Conservation (phyloP, 2,888 invertebrate species). For the Sisyra nigra region DNA sequence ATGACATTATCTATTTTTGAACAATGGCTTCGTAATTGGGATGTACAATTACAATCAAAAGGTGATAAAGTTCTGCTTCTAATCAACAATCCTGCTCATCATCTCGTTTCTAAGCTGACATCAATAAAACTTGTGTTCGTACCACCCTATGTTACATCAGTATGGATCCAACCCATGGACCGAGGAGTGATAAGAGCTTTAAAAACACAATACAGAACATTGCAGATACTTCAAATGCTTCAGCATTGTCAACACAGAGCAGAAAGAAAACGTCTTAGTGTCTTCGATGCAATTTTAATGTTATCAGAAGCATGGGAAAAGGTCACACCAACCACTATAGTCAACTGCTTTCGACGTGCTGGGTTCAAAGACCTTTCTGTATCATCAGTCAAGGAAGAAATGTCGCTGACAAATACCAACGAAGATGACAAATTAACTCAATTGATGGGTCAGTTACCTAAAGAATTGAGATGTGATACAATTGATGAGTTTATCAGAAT, state of each 20-base stretch:
- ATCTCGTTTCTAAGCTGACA: neutral
- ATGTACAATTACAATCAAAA: neutral
- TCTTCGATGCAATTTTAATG: conserved; percentile 17
- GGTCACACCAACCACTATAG: conserved; percentile 14
- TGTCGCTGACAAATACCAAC: no score
- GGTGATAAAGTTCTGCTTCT: neutral
- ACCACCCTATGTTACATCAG: neutral
- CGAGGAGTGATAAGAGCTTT: neutral
- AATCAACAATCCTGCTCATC: neutral
- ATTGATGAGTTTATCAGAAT: conserved; percentile 14
- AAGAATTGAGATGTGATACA: no score
- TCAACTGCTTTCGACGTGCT: conserved; percentile 16
- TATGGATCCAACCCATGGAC: neutral
- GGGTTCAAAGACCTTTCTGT: conserved; percentile 18
- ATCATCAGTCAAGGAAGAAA: no score
- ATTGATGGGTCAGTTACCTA: no score
- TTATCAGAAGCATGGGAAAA: conserved; percentile 17
- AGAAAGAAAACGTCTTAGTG: neutral
- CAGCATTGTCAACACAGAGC: neutral
- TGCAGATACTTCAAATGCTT: neutral
- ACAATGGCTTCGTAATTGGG: neutral
- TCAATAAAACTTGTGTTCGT: neutral
- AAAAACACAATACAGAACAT: neutral
- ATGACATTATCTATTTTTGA: neutral
- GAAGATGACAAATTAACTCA: no score